Percentiles rank a stretch among this genome's conserved stretches.
Evolutionary conservation across 2,113 vertebrate genomes (phyloP).

Genomic region (Hippocampus comes): DNA sequence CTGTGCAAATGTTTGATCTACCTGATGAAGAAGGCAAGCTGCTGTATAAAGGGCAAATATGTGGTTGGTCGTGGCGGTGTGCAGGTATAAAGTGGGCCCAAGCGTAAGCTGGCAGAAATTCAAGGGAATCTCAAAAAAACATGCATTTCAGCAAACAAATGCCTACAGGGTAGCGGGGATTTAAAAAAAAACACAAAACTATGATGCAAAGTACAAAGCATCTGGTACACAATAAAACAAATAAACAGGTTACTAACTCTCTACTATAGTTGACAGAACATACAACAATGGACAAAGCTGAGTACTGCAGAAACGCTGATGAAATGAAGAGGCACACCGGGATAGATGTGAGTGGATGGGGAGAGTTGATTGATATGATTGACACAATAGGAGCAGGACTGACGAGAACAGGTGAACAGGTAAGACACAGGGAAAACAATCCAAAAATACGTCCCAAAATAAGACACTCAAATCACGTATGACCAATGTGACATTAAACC

Average conservation of each 20-base stretch:
- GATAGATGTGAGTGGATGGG: neutral
- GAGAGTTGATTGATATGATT: neutral
- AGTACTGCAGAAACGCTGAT: neutral
- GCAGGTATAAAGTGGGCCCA: neutral
- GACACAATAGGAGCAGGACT: neutral
- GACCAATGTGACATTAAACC: neutral
- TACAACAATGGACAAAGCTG: neutral
- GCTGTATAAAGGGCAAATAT: neutral
- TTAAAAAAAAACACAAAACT: neutral
- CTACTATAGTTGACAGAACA: neutral
- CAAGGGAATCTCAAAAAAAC: neutral
- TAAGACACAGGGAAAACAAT: neutral
- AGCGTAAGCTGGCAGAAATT: neutral
- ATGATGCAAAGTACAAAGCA: neutral
- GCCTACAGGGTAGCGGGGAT: neutral
- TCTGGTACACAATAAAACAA: neutral
- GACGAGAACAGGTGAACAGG: neutral
- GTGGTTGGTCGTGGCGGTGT: neutral
- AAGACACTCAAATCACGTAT: neutral
- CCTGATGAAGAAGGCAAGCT: slow-evolving; percentile 22
- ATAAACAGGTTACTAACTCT: neutral
- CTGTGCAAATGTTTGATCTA: slow-evolving; percentile 22
- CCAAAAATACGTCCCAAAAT: neutral
- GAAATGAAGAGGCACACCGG: neutral
- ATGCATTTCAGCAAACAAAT: neutral